Evolutionary conservation across 1,140 invertebrate species (phyloP), one percentile per base, ranked within the genome.

Genomic region (Sycophila sp.): DNA sequence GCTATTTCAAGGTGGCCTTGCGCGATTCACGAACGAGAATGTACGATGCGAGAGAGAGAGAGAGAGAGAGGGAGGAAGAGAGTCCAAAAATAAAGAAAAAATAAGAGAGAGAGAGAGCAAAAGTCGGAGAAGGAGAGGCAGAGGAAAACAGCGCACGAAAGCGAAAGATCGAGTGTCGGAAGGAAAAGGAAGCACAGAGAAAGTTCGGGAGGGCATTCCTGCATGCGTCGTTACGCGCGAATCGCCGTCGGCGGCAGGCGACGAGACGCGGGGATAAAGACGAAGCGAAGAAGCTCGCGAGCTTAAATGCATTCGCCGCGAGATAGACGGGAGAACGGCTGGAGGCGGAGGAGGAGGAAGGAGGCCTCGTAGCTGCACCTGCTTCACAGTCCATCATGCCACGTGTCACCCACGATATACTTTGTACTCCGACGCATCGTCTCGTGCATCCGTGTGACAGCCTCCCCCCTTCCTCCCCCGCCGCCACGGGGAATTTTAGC

Each of bases 361-460:
- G 34, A 1, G 30, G n/a, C n/a, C n/a, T n/a, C 70, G 77, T 58
- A 73, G 68, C 78, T 79, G 84, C 82, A 85, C 83, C 84, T 85
- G 83, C 79, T 82, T 77, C 77, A 78, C 80, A 78, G 83, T 85
- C 80, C 80, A 83, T 85, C 84, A 85, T 80, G 76, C 76, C 4
- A 65, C 76, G 75, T 81, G 83, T 85, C 83, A 85, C 84, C 83
- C 83, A 85, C 83, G 83, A 81, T 83, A n/a, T n/a, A 83, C 81
- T 84, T 85, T 84, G 81, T 80, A 81, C 80, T 82, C 80, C 78
- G 78, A 75, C 78, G 79, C 84, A 84, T 78, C 81, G 78, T 83
- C 82, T 85, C 83, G 81, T 83, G 82, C 81, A 80, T 83, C 78
- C 74, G 75, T 78, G 78, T 76, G 77, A 83, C 82, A 83, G 78